These are phyloP conservation scores for Eupithecia subfuscata DNA, from an alignment of 2,888 invertebrate species.

Conservation along the genomic window DNA sequence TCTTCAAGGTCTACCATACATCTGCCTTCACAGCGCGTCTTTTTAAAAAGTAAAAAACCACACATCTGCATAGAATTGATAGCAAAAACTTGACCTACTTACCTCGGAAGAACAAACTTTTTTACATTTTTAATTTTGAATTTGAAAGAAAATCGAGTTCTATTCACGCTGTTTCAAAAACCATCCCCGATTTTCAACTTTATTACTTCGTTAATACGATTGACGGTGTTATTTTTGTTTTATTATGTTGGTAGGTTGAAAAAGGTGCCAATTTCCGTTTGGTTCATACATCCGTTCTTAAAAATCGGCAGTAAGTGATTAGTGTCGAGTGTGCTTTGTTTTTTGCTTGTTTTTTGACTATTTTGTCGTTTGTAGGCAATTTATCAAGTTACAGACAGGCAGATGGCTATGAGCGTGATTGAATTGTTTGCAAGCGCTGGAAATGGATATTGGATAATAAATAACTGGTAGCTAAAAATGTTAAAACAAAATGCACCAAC, in stretches of 20 bases:
- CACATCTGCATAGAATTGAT: constrained; percentile 82
- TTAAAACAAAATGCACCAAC: not conserved
- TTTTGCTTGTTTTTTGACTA: constrained; percentile 70
- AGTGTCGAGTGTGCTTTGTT: constrained; percentile 74
- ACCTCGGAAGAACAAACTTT: constrained; percentile 46
- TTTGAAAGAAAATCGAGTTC: constrained; percentile 22
- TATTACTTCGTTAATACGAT: constrained; percentile 43
- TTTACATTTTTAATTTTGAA: constrained; percentile 44
- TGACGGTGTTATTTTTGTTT: constrained; percentile 2
- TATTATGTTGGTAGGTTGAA: constrained; percentile 54
- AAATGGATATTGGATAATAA: constrained; percentile 1
- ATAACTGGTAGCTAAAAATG: not conserved
- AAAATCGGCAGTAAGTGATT: constrained; percentile 79
- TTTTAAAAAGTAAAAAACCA: constrained; percentile 55
- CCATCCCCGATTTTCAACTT: constrained; percentile 41
- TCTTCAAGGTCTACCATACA: constrained; percentile 77
- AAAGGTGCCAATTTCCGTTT: constrained; percentile 82
- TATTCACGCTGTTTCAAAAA: constrained; percentile 20
- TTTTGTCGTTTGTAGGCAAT: constrained; percentile 66
- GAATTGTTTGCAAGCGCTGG: constrained; percentile 54
- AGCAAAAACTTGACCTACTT: constrained; percentile 80
- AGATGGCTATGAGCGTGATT: constrained; percentile 62
- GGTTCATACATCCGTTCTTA: constrained; percentile 76
- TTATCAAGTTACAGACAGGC: constrained; percentile 72
- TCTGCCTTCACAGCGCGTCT: constrained; percentile 76